phyloP scores from a whole-genome alignment of 35 echinoderm and acorn worm species.

The Ptychodera flava region DNA sequence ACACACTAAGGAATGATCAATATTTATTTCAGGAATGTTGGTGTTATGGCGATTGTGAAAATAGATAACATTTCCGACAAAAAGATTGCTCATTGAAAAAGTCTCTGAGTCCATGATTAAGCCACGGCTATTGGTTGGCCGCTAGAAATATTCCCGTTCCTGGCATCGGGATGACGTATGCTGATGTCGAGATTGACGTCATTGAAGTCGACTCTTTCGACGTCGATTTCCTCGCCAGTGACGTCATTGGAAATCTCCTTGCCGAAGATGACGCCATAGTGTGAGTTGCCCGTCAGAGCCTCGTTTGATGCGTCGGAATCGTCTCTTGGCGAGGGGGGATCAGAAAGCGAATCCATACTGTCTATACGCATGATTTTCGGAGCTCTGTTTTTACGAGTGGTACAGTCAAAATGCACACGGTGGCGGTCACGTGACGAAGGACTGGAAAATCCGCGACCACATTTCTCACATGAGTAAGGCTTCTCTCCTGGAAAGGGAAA shows the following conservation, averaged over 20 bases:
- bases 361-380: background rate
- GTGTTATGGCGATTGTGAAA: too few relatives aligned
- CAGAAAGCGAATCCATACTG: background rate
- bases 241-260: background rate
- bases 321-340: background rate
- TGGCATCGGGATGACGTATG: background rate
- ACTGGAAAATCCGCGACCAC: constrained; percentile 37
- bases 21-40: too few relatives aligned
- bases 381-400: background rate
- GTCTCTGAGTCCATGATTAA: too few relatives aligned
- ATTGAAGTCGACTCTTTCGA: background rate
- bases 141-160: background rate
- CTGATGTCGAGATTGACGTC: background rate
- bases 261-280: background rate
- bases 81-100: too few relatives aligned
- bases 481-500: constrained; percentile 41
- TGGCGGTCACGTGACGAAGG: background rate
- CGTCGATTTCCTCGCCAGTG: background rate
- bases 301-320: background rate
- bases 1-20: too few relatives aligned
- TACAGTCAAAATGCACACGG: background rate
- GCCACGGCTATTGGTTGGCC: background rate
- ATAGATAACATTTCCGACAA: too few relatives aligned
- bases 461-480: constrained; percentile 58
- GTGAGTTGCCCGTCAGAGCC: background rate